Evolutionary conservation across 2,797 vertebrate genomes (phyloP).

Genomic region (Microctenopoma stevenorrisi): DNA sequence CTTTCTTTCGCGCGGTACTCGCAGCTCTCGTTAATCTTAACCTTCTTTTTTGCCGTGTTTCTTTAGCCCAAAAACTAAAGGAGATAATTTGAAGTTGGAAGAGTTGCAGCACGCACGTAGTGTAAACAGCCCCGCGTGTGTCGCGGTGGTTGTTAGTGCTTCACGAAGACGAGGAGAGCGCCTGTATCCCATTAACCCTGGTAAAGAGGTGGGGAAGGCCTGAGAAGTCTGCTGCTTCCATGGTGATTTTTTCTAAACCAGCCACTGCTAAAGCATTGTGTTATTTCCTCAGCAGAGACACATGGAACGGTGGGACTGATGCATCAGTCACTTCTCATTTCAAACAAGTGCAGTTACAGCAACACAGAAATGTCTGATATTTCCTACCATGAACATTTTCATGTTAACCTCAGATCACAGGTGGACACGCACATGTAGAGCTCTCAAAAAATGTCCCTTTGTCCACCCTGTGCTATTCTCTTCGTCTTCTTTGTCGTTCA

Average conservation of each 20-base stretch:
- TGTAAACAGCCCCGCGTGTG: constrained; percentile 52
- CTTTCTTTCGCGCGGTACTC: constrained; percentile 28
- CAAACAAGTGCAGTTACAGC: background rate
- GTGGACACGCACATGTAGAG: too few species aligned
- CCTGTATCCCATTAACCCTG: constrained; percentile 63
- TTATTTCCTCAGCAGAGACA: background rate
- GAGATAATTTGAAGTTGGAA: constrained; percentile 85
- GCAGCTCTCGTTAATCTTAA: constrained; percentile 18
- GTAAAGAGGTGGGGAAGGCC: constrained; percentile 12
- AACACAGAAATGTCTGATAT: background rate
- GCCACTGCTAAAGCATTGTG: background rate
- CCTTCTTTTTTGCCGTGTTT: background rate
- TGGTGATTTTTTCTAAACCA: background rate
- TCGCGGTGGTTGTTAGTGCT: constrained; percentile 39
- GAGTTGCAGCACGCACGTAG: constrained; percentile 69
- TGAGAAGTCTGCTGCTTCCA: background rate
- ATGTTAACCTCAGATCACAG: too few species aligned
- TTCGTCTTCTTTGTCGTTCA: too few species aligned
- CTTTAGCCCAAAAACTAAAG: constrained; percentile 41
- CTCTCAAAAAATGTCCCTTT: too few species aligned
- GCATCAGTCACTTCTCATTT: background rate
- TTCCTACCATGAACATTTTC: too few species aligned
- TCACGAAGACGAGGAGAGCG: constrained; percentile 38
- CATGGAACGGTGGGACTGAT: background rate
- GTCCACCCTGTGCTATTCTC: too few species aligned